Evolutionary conservation across 1,140 invertebrate species (phyloP), one percentile per base, ranked within the genome.

Genomic region (Diabrotica undecimpunctata): DNA sequence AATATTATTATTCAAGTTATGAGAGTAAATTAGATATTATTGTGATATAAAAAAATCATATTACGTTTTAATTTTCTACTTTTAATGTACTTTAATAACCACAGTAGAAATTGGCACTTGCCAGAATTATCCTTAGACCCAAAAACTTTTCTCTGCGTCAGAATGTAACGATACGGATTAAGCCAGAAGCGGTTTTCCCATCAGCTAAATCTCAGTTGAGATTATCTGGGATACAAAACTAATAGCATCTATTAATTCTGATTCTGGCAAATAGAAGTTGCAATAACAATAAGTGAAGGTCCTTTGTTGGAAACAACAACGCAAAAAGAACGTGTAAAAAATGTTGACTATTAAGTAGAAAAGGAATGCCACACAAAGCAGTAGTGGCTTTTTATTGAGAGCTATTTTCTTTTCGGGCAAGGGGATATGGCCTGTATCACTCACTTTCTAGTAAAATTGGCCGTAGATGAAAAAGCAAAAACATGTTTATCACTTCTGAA

Each of bases 301-400:
- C 41, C n/a, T 46, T 46, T 46, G 41, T 46, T 46, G 41, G n/a
- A 46, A 46, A 46, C 41, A 46, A 46, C 41, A 46, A 46, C 41
- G 41, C 41, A 46, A 46, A 46, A 46, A 46, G 41, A 10, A 46
- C 41, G 41, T 10, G 41, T 46, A 46, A 46, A 46, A 46, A 46
- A 46, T 46, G 41, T 46, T 46, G 41, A 46, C 41, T 46, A 46
- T 46, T 46, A 46, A 46, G n/a, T 46, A 46, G 41, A 46, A 46
- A 46, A 46, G n/a, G 41, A 46, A 46, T 46, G 41, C 8, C 8
- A 6, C 41, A n/a, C 41, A 46, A 6, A 8, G 41, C 8, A 46
- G 41, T 46, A 46, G 5, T 46, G 41, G 41, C 41, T 46, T n/a
- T 46, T 46, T 46, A 46, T 46, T 46, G 41, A 46, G n/a, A 46